Base-by-base conservation (phyloP, 2,113 vertebrate species). In the Gavialis gangeticus region DNA sequence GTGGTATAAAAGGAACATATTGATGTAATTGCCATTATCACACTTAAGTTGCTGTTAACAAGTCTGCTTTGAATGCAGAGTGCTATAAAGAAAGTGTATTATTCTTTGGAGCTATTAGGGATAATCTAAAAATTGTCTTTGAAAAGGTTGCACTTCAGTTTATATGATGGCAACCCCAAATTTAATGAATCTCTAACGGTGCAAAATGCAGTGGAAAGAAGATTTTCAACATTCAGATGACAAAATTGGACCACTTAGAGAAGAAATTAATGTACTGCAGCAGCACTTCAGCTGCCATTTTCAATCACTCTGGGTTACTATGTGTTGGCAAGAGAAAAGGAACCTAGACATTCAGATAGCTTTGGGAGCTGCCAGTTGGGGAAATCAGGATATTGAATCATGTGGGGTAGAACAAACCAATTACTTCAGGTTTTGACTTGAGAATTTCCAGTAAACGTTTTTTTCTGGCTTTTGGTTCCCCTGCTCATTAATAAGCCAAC, bases 361-460 rank as follows among this genome's bases (percentile, higher is more conserved):
- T 97, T 73, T 96, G 95, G 94, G 97, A 96, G 75, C 88, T 97
- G 89, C 94, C 97, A 86, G 91, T 92, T 97, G 95, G 94, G 95
- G 97, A 97, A 97, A 96, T 97, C 78, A 85, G 96, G 96, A 94
- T 98, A 92, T 97, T 97, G 96, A 93, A 96, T 97, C 97, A 97
- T 96, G 96, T 98, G 97, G 95, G 92, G 93, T 95, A 97, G 96
- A 95, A 97, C 93, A 98, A 97, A 98, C 98, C 98, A 98, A 98
- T 98, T 98, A 97, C 96, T 98, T 98, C 95, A 96, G 95, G 97
- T 97, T 98, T 98, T 97, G 96, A 97, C 94, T 97, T 98, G 97
- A 98, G 97, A 97, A 96, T 97, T 97, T 97, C 91, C 91, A 98
- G 95, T 97, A 98, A 98, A 97, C 96, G 63, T 78, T 95, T 92